These are phyloP conservation scores for Cheirogaleus major DNA, from an alignment of 2,797 vertebrate species.

Conservation along the genomic window DNA sequence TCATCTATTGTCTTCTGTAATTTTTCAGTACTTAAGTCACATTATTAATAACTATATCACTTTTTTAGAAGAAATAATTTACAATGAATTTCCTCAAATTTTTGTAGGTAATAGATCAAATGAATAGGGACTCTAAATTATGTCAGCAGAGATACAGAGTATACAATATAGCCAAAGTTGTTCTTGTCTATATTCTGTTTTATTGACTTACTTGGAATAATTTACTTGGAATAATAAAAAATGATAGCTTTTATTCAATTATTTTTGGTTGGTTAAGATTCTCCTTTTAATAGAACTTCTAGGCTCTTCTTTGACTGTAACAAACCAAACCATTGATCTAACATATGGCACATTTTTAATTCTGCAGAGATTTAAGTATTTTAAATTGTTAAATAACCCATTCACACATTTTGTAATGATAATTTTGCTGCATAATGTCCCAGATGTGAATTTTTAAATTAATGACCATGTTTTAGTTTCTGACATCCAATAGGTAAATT, in stretches of 20 bases:
- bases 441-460: constrained; percentile 52
- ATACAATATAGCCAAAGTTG: neutral
- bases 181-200: neutral
- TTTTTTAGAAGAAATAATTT: constrained; percentile 70
- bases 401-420: constrained; percentile 47
- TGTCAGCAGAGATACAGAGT: neutral
- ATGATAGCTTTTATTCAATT: constrained; percentile 10
- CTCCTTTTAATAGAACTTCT: constrained; percentile 37
- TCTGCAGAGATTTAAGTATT: constrained; percentile 53
- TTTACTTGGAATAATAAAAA: neutral
- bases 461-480: constrained; percentile 16
- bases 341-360: constrained; percentile 51
- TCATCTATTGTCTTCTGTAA: constrained; percentile 59
- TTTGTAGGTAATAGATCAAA: constrained; percentile 43
- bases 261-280: constrained; percentile 31
- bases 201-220: neutral
- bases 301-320: constrained; percentile 13
- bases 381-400: constrained; percentile 54
- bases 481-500: constrained; percentile 32
- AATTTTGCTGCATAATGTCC: constrained; percentile 28
- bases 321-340: constrained; percentile 23
- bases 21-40: constrained; percentile 63
- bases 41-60: neutral
- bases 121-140: neutral
- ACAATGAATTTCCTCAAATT: constrained; percentile 10